These are phyloP conservation scores for Drosophila nigricruria DNA, from an alignment of 2,888 invertebrate genomes.

Conservation along the genomic window DNA sequence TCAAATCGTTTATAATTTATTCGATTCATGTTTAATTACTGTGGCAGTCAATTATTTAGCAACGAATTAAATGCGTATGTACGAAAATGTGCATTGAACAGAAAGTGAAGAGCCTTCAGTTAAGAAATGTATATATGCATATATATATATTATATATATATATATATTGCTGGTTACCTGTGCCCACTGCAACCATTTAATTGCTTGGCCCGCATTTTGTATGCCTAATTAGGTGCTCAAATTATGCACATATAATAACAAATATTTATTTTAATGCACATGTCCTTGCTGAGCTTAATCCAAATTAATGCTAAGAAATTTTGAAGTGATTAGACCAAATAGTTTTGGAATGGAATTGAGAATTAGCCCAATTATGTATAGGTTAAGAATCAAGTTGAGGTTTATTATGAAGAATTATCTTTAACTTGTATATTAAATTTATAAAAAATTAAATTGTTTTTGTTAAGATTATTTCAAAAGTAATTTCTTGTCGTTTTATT, in stretches of 20 bases:
- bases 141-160: not conserved
- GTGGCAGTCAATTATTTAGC: conserved; percentile 28
- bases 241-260: conserved; percentile 10
- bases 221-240: conserved; percentile 19
- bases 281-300: not conserved
- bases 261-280: conserved; percentile 17
- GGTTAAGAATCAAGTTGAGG: not conserved
- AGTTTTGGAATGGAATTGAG: not conserved
- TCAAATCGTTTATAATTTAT: conserved; percentile 17
- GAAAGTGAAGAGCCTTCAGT: conserved; percentile 1
- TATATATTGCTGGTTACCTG: conserved; percentile 15
- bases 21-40: conserved; percentile 10
- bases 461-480: too few relatives aligned
- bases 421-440: too few relatives aligned
- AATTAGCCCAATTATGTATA: not conserved
- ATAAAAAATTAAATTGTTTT: too few relatives aligned
- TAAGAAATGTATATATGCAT: conserved; percentile 4
- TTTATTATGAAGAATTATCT: too few relatives aligned
- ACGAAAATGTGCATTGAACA: conserved; percentile 35
- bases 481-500: too few relatives aligned
- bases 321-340: not conserved
- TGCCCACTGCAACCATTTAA: conserved; percentile 10
- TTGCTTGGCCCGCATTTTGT: conserved; percentile 29
- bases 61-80: conserved; percentile 9
- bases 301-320: not conserved